phyloP scores from a whole-genome alignment of 2,888 invertebrate genomes.

The Eretmocerus hayati region DNA sequence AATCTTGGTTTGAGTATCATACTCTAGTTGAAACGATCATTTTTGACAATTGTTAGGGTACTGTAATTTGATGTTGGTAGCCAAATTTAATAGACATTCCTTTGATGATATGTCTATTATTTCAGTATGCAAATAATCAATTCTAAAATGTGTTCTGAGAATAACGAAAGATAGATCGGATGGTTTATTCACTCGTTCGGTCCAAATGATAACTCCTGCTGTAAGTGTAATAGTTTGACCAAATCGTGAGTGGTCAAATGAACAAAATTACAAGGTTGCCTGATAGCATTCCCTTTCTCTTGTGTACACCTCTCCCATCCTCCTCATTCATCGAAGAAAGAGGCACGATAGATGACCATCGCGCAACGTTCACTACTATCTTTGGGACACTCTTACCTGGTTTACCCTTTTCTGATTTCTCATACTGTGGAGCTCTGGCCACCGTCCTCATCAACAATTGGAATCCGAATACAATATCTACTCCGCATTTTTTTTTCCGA shows the following conservation, averaged over 20 bases:
- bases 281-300: slow-evolving; percentile 39
- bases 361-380: background rate
- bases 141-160: slow-evolving; percentile 24
- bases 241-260: slow-evolving; percentile 45
- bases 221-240: slow-evolving; percentile 30
- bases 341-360: background rate
- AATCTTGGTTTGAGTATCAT: too few species aligned
- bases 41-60: too few species aligned
- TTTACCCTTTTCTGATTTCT: background rate
- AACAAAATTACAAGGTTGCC: slow-evolving; percentile 46
- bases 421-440: background rate
- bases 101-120: too few species aligned
- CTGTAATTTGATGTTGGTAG: too few species aligned
- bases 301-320: too few species aligned
- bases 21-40: too few species aligned
- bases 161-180: slow-evolving; percentile 21
- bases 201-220: slow-evolving; percentile 40
- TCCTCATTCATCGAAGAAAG: background rate
- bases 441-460: background rate
- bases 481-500: too few species aligned
- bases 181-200: slow-evolving; percentile 25
- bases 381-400: too few species aligned
- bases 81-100: too few species aligned
- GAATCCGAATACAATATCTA: too few species aligned
- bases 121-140: too few species aligned